These are phyloP conservation scores for Pinctada fucata DNA, from an alignment of 2,888 invertebrate species.

Conservation along the genomic window DNA sequence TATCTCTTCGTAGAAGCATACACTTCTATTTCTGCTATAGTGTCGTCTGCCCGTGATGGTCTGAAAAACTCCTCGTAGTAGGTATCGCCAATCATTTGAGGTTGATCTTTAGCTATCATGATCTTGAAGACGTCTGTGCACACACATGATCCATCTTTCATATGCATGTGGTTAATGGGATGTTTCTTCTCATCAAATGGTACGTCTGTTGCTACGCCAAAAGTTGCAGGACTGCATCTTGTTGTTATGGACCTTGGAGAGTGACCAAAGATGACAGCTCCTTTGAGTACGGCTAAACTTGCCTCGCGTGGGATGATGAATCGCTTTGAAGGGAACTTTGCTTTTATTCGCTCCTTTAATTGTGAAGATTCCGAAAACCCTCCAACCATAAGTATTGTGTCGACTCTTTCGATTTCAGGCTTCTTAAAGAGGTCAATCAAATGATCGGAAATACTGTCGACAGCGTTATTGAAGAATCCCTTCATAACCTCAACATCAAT, in stretches of 20 bases:
- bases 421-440: constrained; percentile 29
- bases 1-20: constrained; percentile 35
- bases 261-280: constrained; percentile 53
- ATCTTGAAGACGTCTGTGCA: constrained; percentile 45
- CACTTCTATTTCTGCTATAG: constrained; percentile 31
- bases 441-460: constrained; percentile 26
- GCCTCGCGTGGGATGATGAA: constrained; percentile 38
- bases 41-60: neutral
- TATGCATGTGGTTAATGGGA: neutral
- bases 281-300: constrained; percentile 42
- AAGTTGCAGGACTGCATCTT: constrained; percentile 43
- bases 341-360: constrained; percentile 34
- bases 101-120: constrained; percentile 35
- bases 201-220: constrained; percentile 40
- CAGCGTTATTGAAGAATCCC: constrained; percentile 22
- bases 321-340: constrained; percentile 26
- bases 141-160: constrained; percentile 26
- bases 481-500: constrained; percentile 22
- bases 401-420: constrained; percentile 13
- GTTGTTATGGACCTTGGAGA: constrained; percentile 37
- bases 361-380: constrained; percentile 48
- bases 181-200: constrained; percentile 38
- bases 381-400: constrained; percentile 46
- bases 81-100: constrained; percentile 31
- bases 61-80: constrained; percentile 27